Base-by-base conservation (phyloP, 1,140 invertebrate genomes). In the Achatina immaculata region DNA sequence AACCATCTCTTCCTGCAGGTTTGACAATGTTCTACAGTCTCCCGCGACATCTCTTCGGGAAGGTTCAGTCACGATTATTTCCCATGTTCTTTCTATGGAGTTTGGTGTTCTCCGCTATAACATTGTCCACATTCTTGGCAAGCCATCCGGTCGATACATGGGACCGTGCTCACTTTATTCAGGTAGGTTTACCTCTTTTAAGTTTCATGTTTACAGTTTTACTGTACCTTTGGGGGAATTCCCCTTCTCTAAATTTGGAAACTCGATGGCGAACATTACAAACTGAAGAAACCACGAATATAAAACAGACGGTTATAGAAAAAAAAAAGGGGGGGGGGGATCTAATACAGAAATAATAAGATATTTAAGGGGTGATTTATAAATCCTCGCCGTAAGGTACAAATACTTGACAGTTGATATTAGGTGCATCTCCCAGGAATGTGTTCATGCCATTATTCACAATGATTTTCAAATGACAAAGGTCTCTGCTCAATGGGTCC, bases 1-100 rank as follows among this genome's bases (percentile, higher is more conserved):
- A n/a, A n/a, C n/a, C n/a, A n/a, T n/a, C n/a, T n/a, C 16, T 62
- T 31, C 31, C 36, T 66, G 42, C 77, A 83, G 82, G 82, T 51
- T 31, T 83, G 31, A 83, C 82, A 31, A 83, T 83, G 82, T 83
- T 83, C 68, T 83, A 81, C 80, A 83, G 58, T 34, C 76, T 83
- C 31, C 82, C 82, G 24, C 79, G 82, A 6, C 82, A 78, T 31
- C 58, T 78, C 55, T 78, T 82, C 51, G 76, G 82, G 9, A 79
- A 83, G 36, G 81, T 84, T 0, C 83, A 84, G 71, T 82, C 74
- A 40, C 69, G 79, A 16, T 77, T 84, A 24, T 84, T 84, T 43
- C 83, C 83, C 28, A 84, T 84, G 83, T 84, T 84, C 73, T 84
- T 83, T 34, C 58, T 84, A 19, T 84, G 83, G 83, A 81, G 83